Evolutionary conservation across 2,797 vertebrate species (phyloP).

Genomic region (Anniella stebbinsi): DNA sequence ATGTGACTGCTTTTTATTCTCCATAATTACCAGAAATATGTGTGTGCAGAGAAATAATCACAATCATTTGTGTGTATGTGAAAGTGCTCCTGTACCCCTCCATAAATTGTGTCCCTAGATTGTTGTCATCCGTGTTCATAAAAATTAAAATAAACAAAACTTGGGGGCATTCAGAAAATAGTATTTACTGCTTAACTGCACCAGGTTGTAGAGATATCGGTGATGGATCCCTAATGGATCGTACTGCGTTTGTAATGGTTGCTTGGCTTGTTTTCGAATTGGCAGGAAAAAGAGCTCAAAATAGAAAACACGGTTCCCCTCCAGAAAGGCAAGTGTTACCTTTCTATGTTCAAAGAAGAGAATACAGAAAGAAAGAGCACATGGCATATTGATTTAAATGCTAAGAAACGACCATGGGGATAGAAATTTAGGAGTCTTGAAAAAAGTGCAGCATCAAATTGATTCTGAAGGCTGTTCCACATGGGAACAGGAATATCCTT

Average conservation of each 20-base stretch:
- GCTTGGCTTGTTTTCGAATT: background rate
- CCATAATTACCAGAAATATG: background rate
- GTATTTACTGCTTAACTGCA: background rate
- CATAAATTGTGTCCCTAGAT: background rate
- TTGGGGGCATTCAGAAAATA: background rate
- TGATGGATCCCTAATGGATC: background rate
- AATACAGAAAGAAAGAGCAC: background rate
- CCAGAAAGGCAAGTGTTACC: background rate
- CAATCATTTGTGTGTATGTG: background rate
- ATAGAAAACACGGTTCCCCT: background rate
- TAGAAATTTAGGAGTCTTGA: background rate
- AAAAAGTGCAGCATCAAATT: constrained; percentile 18
- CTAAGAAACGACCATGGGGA: background rate
- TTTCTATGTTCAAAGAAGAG: background rate
- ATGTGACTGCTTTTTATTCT: background rate
- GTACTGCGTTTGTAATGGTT: background rate
- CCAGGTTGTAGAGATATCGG: background rate
- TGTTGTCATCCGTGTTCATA: background rate
- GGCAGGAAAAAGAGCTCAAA: background rate
- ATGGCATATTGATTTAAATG: background rate
- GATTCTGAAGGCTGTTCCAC: background rate
- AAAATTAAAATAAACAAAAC: background rate
- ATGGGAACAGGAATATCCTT: background rate
- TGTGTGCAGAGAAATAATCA: background rate
- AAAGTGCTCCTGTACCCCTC: background rate